Evolutionary conservation across 2,113 vertebrate genomes (phyloP), one percentile per base, ranked within the genome.

Genomic region (Ophiodon elongatus): DNA sequence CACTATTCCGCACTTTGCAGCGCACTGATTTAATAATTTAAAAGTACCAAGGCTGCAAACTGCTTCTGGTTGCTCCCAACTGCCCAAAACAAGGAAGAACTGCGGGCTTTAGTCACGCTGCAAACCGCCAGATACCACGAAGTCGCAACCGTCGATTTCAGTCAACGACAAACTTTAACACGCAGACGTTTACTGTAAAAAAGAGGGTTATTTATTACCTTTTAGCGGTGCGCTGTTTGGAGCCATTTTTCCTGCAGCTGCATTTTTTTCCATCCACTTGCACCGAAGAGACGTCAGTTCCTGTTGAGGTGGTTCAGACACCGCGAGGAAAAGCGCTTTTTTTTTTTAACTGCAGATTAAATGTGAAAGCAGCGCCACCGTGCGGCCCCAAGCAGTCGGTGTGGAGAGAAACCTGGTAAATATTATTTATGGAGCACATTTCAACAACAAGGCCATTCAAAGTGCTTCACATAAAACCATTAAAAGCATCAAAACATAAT

Each of bases 211-310:
- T 81, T 76, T 85, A 90, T 92, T 63, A 95, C 95, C 95, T 95
- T 93, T 86, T 65, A 93, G 92, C 91, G 90, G 83, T 88, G 85
- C 86, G 87, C 87, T 72, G 86, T 93, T 88, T 93, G 90, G 82
- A 91, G 91, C 93, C 94, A 95, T 95, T 94, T 93, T 93, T 94
- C 91, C 91, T 93, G 89, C 93, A 90, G 93, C 90, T 93, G 92
- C 93, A 93, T 94, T 93, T 94, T 86, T 87, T 91, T 94, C 94
- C 93, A 85, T 93, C 86, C 81, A 94, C 92, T 94, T 82, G 84
- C 87, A 78, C 76, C 14, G 78, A 90, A 47, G 70, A 80, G 79
- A 96, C 95, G 95, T 96, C 95, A 96, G 91, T 95, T 96, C 95
- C 95, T 94, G 95, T 93, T 80, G 85, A 80, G 86, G 80, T 74